These are phyloP conservation scores for Pardalotus punctatus DNA, from an alignment of 2,113 vertebrate genomes.

Conservation along the genomic window DNA sequence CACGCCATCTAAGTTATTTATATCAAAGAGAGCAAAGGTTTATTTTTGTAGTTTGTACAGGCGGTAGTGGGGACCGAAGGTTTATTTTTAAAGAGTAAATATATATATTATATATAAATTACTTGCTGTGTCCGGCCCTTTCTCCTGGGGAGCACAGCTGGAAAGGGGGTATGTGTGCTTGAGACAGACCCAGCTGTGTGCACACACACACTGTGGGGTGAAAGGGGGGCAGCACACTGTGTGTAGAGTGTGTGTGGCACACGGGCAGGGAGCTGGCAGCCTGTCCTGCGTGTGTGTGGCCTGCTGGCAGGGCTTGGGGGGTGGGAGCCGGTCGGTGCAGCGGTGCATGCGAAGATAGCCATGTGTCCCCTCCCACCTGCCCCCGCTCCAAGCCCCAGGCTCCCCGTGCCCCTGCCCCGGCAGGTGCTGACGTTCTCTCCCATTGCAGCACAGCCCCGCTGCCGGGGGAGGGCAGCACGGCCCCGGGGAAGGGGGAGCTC, in stretches of 20 bases:
- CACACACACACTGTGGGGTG: neutral
- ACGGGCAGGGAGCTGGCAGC: neutral
- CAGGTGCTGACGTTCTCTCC: neutral
- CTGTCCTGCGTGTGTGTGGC: neutral
- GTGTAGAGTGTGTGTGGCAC: neutral
- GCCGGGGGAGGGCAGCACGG: slow-evolving; percentile 33
- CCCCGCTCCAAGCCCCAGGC: no score
- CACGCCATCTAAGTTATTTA: slow-evolving; percentile 65
- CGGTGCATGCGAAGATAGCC: neutral
- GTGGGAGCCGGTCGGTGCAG: neutral
- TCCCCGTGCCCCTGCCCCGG: neutral
- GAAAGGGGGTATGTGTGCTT: neutral
- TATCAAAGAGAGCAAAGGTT: slow-evolving; percentile 68
- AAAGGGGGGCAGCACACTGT: no score
- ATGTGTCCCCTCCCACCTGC: neutral
- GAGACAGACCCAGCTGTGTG: neutral
- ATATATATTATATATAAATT: slow-evolving; percentile 69
- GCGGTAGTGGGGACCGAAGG: slow-evolving; percentile 57
- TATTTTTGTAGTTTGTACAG: slow-evolving; percentile 69
- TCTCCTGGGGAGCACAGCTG: neutral
- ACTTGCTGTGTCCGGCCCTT: neutral
- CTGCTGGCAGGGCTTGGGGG: neutral
- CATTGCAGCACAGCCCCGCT: neutral
- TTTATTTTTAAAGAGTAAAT: slow-evolving; percentile 70
- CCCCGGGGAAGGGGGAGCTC: neutral